Evolutionary conservation across 2,888 invertebrate genomes (phyloP).

Genomic region (Temnothorax ravouxi): DNA sequence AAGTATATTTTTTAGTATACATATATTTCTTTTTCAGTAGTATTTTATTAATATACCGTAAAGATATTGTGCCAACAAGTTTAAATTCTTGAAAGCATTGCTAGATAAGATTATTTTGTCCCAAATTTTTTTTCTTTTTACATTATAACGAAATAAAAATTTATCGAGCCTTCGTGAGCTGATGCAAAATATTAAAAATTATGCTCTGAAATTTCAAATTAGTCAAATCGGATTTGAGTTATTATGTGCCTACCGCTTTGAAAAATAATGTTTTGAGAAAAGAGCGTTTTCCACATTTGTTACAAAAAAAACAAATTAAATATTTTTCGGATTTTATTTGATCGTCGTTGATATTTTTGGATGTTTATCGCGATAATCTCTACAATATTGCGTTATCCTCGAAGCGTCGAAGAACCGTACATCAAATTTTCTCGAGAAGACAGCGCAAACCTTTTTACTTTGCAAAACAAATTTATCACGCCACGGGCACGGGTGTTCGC

Average conservation of each 20-base stretch:
- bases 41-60: not conserved
- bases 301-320: not conserved
- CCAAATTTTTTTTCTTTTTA: not conserved
- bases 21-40: not conserved
- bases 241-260: not conserved
- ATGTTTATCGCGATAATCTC: slow-evolving; percentile 25
- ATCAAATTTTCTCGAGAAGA: slow-evolving; percentile 25
- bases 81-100: not conserved
- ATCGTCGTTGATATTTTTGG: slow-evolving; percentile 3
- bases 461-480: slow-evolving; percentile 41
- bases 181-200: not conserved
- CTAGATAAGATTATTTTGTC: not conserved
- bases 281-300: not conserved
- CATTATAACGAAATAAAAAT: not conserved
- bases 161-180: not conserved
- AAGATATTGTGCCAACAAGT: not conserved
- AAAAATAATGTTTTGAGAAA: not conserved
- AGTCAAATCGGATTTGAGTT: too few species aligned
- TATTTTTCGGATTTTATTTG: not conserved
- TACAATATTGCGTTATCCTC: slow-evolving; percentile 29
- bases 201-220: not conserved
- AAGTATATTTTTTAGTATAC: not conserved
- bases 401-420: slow-evolving; percentile 24
- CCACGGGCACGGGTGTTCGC: slow-evolving; percentile 17
- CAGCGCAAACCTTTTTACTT: slow-evolving; percentile 40